Conservation (phyloP, 2,113 vertebrate species). For the Gnathonemus echidnorhynchus region DNA sequence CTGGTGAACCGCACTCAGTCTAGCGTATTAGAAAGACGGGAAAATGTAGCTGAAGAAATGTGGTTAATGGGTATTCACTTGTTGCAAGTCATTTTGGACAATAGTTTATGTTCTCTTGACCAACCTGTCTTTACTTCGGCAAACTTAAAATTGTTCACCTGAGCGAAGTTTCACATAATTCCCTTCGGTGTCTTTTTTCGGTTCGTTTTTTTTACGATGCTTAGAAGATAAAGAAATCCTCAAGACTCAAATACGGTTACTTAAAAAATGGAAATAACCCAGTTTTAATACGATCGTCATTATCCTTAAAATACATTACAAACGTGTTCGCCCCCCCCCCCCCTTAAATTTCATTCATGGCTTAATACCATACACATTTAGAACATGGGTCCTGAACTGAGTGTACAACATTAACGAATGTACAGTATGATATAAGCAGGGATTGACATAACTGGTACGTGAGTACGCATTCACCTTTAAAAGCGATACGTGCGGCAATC, state of each 20-base stretch:
- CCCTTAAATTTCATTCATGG: not conserved
- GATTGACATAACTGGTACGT: too few species aligned
- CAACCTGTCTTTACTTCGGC: not conserved
- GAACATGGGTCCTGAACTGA: not conserved
- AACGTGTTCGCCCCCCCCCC: not conserved
- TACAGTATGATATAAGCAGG: not conserved
- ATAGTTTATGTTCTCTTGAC: not conserved
- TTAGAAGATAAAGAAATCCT: not conserved
- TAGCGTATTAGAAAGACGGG: not conserved
- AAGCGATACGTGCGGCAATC: too few species aligned
- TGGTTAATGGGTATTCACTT: not conserved
- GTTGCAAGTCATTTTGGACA: not conserved
- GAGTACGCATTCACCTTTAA: too few species aligned
- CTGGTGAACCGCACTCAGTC: not conserved
- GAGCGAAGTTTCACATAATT: not conserved
- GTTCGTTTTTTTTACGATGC: not conserved
- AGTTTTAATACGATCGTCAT: not conserved
- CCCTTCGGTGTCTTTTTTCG: not conserved
- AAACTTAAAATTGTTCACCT: not conserved
- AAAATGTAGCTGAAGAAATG: not conserved
- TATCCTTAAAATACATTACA: not conserved
- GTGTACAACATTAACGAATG: not conserved
- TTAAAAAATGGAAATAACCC: not conserved
- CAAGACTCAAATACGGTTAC: not conserved
- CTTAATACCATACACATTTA: not conserved